A percentile compares a stretch with the other conserved stretches of the same genome.
These are phyloP conservation scores for Tolmerus cingulatus DNA, from an alignment of 2,888 invertebrate genomes.

Conservation along the genomic window DNA sequence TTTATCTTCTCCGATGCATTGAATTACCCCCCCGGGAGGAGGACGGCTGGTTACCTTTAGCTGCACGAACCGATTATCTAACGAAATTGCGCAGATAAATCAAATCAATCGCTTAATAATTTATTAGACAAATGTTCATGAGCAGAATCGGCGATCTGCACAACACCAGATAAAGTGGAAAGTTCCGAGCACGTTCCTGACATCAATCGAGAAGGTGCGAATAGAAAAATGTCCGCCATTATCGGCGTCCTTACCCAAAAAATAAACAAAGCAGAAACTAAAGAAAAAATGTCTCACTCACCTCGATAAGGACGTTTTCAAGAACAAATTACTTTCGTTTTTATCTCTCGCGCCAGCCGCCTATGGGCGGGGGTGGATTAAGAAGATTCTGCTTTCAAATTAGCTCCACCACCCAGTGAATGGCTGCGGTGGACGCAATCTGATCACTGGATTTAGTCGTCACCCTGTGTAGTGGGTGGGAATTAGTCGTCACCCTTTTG, in stretches of 20 bases:
- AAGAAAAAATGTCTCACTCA: slow-evolving; percentile 12
- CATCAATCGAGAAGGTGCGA: slow-evolving; percentile 45
- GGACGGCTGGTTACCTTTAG: not conserved
- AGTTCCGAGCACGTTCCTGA: slow-evolving; percentile 37
- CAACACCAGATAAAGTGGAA: slow-evolving; percentile 1
- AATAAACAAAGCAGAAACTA: not conserved
- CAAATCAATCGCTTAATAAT: slow-evolving; percentile 46
- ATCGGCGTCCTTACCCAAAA: not conserved
- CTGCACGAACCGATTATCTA: slow-evolving; percentile 7
- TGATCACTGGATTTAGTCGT: not conserved
- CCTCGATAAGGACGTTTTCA: slow-evolving; percentile 18
- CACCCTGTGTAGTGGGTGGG: not conserved
- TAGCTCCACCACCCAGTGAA: not conserved
- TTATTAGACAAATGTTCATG: slow-evolving; percentile 28
- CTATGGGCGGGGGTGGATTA: not conserved
- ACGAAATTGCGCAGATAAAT: slow-evolving; percentile 42
- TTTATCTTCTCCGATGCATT: not conserved
- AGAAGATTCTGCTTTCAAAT: not conserved
- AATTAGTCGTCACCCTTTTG: not conserved
- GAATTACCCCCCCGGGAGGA: not conserved
- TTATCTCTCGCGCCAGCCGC: not conserved
- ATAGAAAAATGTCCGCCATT: slow-evolving; percentile 44
- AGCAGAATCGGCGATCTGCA: not conserved
- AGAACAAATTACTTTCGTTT: not conserved
- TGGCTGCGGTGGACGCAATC: not conserved